Conservation (phyloP, 64 coral and sea anemone genomes). For the Stylophora pistillata region DNA sequence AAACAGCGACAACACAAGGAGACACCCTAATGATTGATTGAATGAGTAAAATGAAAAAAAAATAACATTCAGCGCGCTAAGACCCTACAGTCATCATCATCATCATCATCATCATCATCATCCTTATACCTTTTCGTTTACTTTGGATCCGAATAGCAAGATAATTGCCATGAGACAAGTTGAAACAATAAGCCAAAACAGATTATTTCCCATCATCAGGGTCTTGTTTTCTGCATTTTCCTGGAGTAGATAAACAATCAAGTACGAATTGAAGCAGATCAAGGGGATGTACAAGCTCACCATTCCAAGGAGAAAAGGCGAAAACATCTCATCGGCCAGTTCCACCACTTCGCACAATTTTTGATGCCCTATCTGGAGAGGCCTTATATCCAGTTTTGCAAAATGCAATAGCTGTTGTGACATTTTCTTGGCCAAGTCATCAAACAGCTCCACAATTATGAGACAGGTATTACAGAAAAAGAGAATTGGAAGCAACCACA, state of each 20-base stretch:
- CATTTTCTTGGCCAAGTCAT: not conserved
- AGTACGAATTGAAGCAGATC: not conserved
- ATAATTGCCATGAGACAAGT: not conserved
- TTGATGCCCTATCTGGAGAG: not conserved
- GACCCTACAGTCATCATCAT: no score
- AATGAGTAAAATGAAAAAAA: no score
- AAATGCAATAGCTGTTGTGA: not conserved
- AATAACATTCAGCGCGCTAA: no score
- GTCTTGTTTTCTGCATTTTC: not conserved
- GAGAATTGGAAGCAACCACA: not conserved
- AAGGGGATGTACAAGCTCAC: not conserved
- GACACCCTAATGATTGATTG: no score
- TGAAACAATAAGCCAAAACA: not conserved
- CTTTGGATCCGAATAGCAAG: constrained; percentile 6
- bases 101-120: no score
- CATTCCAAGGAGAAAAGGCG: not conserved
- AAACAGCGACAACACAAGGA: no score
- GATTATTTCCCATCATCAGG: not conserved
- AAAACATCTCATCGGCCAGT: not conserved
- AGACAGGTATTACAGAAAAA: not conserved
- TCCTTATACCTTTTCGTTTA: not conserved
- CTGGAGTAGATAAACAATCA: not conserved
- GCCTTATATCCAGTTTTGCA: not conserved
- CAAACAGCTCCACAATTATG: not conserved
- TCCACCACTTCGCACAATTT: not conserved